phyloP scores from a whole-genome alignment of 2,113 vertebrate genomes.

The Perca schrenkii region DNA sequence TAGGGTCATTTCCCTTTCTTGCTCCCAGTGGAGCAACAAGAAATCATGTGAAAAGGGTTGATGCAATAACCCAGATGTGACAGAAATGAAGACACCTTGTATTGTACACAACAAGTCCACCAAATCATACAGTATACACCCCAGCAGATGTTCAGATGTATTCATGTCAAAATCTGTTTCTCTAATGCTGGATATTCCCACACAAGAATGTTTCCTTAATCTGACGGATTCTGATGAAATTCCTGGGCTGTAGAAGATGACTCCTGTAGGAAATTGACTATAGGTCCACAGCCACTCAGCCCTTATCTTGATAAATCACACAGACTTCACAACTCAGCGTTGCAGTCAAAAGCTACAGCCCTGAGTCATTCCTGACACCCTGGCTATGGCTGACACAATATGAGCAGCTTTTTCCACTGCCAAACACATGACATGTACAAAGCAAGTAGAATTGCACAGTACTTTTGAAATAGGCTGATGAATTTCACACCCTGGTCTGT shows the following conservation, averaged over 20 bases:
- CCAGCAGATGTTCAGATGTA: constrained; percentile 31
- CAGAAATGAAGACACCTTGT: constrained; percentile 26
- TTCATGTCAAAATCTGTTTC: constrained; percentile 14
- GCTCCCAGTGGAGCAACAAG: constrained; percentile 22
- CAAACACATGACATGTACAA: not conserved
- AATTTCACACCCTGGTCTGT: constrained; percentile 14
- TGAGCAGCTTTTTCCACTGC: constrained; percentile 38
- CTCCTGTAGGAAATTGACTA: constrained; percentile 22
- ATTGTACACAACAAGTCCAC: not conserved
- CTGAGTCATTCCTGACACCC: constrained; percentile 39
- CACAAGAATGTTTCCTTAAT: constrained; percentile 28
- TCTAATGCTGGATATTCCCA: constrained; percentile 7
- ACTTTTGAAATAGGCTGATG: constrained; percentile 12
- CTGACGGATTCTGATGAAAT: constrained; percentile 31
- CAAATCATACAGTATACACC: not conserved
- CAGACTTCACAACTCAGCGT: constrained; percentile 14
- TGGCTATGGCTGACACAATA: not conserved
- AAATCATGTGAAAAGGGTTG: constrained; percentile 29
- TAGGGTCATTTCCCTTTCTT: constrained; percentile 53
- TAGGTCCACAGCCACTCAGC: not conserved
- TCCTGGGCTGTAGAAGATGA: not conserved
- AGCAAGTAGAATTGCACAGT: not conserved
- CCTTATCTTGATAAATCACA: constrained; percentile 59
- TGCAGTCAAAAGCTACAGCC: constrained; percentile 13
- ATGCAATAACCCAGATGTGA: constrained; percentile 48